Base-by-base conservation (phyloP, 2,888 invertebrate genomes). In the Xylocampa areola region DNA sequence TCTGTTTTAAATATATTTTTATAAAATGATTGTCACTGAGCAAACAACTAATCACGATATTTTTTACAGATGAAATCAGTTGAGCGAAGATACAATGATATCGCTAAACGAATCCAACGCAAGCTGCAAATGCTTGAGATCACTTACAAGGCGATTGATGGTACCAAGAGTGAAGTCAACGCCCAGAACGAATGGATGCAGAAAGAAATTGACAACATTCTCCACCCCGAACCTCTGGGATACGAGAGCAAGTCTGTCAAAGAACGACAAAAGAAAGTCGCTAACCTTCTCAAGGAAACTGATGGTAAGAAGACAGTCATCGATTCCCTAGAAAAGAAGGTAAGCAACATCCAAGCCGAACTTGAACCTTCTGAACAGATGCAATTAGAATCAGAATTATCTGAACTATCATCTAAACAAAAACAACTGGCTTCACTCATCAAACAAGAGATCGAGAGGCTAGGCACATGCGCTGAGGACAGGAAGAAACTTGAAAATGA, bases 281-380 rank as follows among this genome's bases (percentile, higher is more conserved):
- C 97, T 81, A 95, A 95, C 45, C 90, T 97, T 50, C 90, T 97
- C 44, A 97, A 97, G 87, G 98, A 98, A 87, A 96, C 97, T 1
- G 97, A 98, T 77, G 96, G 97, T 6, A 98, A 98, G 85, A 96
- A 97, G 78, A 95, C 97, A 0, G 95, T 97, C 4, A 96, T 97
- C 53, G 97, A 98, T 75, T 96, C 97, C 0, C 90, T 98, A 19
- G 96, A 97, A 74, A 97, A 97, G 87, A 96, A 98, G 57, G 96
- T 98, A 10, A 95, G 96, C 60, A 97, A 97, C 69, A 96, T 98
- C 91, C 96, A 97, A 79, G 96, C 97, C 57, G 98, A 98, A 85
- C 87, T 98, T 29, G 98, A 98, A 85, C 96, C 97, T 4, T 95
- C 96, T 0, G 98, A 98, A 86, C 96, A 97, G 72, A 96, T 96